Base-by-base conservation (phyloP, 2,888 invertebrate species). In the Eristalinus sepulchralis region DNA sequence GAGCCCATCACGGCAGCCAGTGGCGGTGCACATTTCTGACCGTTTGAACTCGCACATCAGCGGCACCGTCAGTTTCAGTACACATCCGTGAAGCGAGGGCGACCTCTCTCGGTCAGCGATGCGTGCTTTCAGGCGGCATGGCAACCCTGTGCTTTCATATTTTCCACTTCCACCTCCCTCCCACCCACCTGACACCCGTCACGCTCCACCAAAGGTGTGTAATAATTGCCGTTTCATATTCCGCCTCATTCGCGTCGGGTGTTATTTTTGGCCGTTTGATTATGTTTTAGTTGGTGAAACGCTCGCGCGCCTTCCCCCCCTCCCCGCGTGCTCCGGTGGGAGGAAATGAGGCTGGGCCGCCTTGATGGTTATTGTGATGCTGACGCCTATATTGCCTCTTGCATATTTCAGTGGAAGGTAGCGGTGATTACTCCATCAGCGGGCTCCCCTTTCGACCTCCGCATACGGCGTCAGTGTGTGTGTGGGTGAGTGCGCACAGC, bases 251-350 rank as follows among this genome's bases (percentile, higher is more conserved):
- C 36, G 11, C 31, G 20, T 57, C 22, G 10, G 8, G 39, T 63
- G 60, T 77, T 83, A 78, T 73, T 83, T 83, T 83, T 78, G 67
- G 83, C 63, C 66, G 55, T 77, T 83, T 83, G 83, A 78, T 78
- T 78, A 78, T 67, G 36, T n/a, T 72, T 13, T 13, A 22, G 57
- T 22, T 24, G 57, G 24, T 22, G 57, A 13, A 57, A 22, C 11
- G 57, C 6, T 2, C n/a, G 13, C 57, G 55, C 20, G 20, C 22
- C 9, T n/a, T n/a, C n/a, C 11, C 53, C 1, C 20, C 1, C 13
- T 22, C 10, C 1, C 8, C 3, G 57, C 22, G n/a, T n/a, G n/a
- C n/a, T n/a, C 10, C 3, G 57, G 57, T 8, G 57, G 22, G 13
- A 17, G 57, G 11, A 57, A 24, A 2, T 57, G 57, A 3, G 57